These are phyloP conservation scores for Pentalonia nigronervosa DNA, from an alignment of 1,140 invertebrate genomes.

Conservation along the genomic window DNA sequence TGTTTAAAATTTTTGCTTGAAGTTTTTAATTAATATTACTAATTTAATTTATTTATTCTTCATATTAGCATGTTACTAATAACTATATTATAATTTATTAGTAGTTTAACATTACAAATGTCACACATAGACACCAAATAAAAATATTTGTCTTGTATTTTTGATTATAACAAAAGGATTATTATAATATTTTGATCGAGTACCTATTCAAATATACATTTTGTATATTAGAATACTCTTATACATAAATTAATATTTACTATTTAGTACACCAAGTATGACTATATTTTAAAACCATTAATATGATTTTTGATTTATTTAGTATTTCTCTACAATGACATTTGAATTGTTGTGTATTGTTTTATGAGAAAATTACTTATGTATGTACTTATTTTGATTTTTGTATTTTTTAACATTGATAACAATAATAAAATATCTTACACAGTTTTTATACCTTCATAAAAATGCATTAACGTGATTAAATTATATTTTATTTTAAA, in stretches of 20 bases:
- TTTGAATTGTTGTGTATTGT: neutral
- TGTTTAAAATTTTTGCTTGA: too few species aligned
- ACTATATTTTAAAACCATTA: neutral
- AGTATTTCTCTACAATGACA: neutral
- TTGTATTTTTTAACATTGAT: neutral
- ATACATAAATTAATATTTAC: too few species aligned
- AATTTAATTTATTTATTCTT: too few species aligned
- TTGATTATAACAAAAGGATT: too few species aligned
- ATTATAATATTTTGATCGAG: neutral
- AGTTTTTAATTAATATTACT: too few species aligned
- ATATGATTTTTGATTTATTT: neutral
- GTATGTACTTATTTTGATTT: too few species aligned
- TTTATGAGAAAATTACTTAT: neutral
- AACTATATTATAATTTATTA: too few species aligned
- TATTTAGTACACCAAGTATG: too few species aligned
- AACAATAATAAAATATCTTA: neutral
- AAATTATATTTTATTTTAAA: slow-evolving; percentile 4
- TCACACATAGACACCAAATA: too few species aligned
- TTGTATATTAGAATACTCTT: neutral
- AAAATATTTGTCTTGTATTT: too few species aligned
- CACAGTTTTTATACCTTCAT: neutral
- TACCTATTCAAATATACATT: neutral
- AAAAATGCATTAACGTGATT: neutral
- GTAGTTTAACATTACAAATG: too few species aligned
- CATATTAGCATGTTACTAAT: too few species aligned